Evolutionary conservation across 53 echinoderm and acorn worm species (phyloP), one percentile per base, ranked within the genome.

Genomic region (Temnopleurus reevesii): DNA sequence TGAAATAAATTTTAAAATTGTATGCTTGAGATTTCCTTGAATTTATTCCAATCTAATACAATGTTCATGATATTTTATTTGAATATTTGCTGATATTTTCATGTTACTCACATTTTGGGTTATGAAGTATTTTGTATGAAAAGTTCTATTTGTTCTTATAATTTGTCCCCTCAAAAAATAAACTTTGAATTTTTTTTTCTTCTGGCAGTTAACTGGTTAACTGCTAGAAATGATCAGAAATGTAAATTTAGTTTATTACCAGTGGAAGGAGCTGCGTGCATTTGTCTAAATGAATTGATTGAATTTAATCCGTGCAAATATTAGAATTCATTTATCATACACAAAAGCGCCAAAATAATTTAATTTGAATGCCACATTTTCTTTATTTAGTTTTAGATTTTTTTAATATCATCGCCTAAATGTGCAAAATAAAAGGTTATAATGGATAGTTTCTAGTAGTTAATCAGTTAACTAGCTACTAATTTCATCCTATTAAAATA

Each of bases 141-240:
- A n/a, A n/a, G n/a, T n/a, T n/a, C n/a, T n/a, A n/a, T n/a, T n/a
- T n/a, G n/a, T n/a, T n/a, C n/a, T 3, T 41, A 10, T 36, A 23
- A 71, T 43, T 38, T 18, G 23, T 38, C 33, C 33, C 41, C 19
- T 71, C n/a, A 71, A 38, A 41, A 71, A 64, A 60, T 8, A 60
- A 60, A 25, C 4, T 63, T 12, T 38, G 30, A 63, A 30, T 21
- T 29, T 41, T 21, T 29, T 41, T 71, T 13, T 21, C n/a, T n/a
- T 38, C 21, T 41, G 23, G 71, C 71, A 41, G 71, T 71, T 71
- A 71, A 71, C 71, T 71, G 71, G 71, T 71, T 71, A 71, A 71
- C 41, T 41, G 71, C 71, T 71, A 71, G 71, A 71, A 71, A 71
- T 71, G 6, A 5, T 18, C 2, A 9, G n/a, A 71, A 41, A n/a